Base-by-base conservation (phyloP, 1,140 invertebrate species). In the Polyergus mexicanus region DNA sequence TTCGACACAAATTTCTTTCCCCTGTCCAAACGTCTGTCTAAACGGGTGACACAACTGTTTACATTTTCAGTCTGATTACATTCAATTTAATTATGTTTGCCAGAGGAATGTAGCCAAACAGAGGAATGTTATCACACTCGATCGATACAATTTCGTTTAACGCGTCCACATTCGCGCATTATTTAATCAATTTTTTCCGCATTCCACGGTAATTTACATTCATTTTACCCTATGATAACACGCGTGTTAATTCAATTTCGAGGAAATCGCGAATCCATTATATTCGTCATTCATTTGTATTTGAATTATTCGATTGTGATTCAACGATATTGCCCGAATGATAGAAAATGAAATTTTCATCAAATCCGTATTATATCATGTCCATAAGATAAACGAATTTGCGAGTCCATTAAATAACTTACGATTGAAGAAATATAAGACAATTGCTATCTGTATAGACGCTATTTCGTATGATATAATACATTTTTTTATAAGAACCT, bases 211-310 rank as follows among this genome's bases (percentile, higher is more conserved):
- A 41, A 78, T 51, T 25, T 10, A n/a, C 38, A n/a, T 56, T 66
- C n/a, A 32, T 66, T 78, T 78, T 5, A 13, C 10, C 25, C 66
- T 28, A 35, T 25, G 19, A 44, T 32, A 47, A 25, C n/a, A 10
- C 35, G n/a, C 7, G 62, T 25, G 13, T 51, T 78, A 25, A 68
- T 78, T 78, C 13, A 51, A 51, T 78, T 38, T 78, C 13, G 11
- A 22, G 41, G 13, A 35, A 78, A 66, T 66, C 4, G 11, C 16
- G 8, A 28, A 22, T 13, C 7, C 6, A 16, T 54, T 78, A 78
- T 19, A 35, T 78, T 66, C 7, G n/a, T 28, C 62, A 44, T 51
- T 78, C 35, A n/a, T 65, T 19, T 13, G 38, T 47, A 8, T 60
- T 58, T 62, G 41, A 60, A 7, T 28, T 62, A 22, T 76, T 44